Base-by-base conservation (phyloP, 2,888 invertebrate genomes). In the Ptychoptera albimana region DNA sequence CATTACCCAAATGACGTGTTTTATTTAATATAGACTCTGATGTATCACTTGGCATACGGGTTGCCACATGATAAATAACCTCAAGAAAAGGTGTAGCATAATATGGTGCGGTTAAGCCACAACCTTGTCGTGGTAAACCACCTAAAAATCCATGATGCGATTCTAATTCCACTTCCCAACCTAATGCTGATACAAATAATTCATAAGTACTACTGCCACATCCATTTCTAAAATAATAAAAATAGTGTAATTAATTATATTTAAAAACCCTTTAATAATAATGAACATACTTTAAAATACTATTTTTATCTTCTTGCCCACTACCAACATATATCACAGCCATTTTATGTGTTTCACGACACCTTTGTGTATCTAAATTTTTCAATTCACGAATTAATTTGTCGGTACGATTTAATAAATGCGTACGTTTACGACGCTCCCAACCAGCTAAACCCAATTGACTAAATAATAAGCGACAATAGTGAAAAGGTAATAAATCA, bases 281-380 rank as follows among this genome's bases (percentile, higher is more conserved):
- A 15, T 23, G 10, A 44, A 31, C 42, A 41, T 40, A 50, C n/a
- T 57, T 58, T 37, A 76, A 57, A 55, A 98, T 96, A 37, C 93
- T 89, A 59, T 83, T 84, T 56, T 97, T 92, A 54, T 93, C 91
- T 64, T 97, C 96, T 61, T 98, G 98, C 0, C 96, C 96, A 39
- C 83, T 82, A n/a, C 84, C 92, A 13, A 98, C 96, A 66, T 94
- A 98, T 56, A 98, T 91, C 40, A 99, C 91, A 13, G 97, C 98
- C 55, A 94, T 82, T 68, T 96, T 94, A 66, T 94, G 93, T 1
- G 91, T 89, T 61, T 93, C 92, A 10, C 93, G 74, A 54, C 89
- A 93, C 63, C 79, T 74, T 55, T 93, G 93, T 46, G 81, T 77
- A 60, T 98, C 98, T 37, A 98, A 72, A 66, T 98, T 93, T 48